Percentiles rank a stretch among this genome's conserved stretches.
phyloP scores from a whole-genome alignment of 2,113 vertebrate genomes.

The Dromaius novaehollandiae region DNA sequence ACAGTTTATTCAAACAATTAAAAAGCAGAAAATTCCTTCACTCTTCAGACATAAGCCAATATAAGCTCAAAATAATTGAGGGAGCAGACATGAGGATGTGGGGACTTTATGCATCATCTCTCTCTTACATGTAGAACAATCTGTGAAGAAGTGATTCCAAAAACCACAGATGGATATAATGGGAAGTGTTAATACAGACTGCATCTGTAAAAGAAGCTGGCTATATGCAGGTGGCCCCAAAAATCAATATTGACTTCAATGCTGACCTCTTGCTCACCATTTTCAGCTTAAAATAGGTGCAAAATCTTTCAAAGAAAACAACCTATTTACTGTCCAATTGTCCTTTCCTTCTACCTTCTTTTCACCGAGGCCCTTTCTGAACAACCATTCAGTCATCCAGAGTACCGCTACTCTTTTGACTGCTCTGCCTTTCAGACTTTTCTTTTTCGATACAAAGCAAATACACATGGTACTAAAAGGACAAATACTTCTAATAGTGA shows the following conservation, averaged over 20 bases:
- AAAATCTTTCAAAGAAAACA: not conserved
- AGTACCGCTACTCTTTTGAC: not conserved
- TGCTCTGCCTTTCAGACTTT: not conserved
- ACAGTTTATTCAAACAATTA: not conserved
- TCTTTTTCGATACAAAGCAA: not conserved
- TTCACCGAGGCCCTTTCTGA: not conserved
- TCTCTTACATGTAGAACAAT: not conserved
- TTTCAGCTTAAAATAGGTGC: not conserved
- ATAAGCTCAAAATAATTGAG: not conserved
- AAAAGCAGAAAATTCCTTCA: not conserved
- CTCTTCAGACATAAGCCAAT: not conserved
- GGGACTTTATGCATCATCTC: accelerated
- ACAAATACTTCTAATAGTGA: not conserved
- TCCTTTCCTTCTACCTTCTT: not conserved
- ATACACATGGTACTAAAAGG: not conserved
- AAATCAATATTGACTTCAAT: not conserved
- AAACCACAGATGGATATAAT: not conserved
- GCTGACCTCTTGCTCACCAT: not conserved
- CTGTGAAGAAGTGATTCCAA: not conserved
- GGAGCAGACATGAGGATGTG: not conserved
- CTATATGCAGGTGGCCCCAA: not conserved
- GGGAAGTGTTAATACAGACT: not conserved
- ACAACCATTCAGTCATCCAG: not conserved
- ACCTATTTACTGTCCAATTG: not conserved
- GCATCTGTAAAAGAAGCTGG: not conserved